Conservation (phyloP, 2,797 vertebrate genomes). For the Siniperca scherzeri region DNA sequence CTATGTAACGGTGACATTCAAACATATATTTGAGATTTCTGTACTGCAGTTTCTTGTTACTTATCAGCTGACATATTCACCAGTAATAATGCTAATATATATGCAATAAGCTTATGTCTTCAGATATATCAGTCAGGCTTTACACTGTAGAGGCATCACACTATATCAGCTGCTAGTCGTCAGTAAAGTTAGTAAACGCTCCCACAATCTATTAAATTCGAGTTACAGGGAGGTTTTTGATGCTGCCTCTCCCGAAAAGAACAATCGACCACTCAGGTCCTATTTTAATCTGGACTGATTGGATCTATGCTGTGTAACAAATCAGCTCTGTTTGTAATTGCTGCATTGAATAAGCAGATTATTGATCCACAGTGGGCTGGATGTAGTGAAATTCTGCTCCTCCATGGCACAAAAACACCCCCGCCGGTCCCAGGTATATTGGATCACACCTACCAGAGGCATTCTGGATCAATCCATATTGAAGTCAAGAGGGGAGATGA, state of each 20-base stretch:
- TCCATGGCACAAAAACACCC: slow-evolving; percentile 35
- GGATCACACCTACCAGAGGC: slow-evolving; percentile 55
- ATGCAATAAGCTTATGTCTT: neutral
- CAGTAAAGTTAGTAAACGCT: neutral
- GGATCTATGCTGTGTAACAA: slow-evolving; percentile 67
- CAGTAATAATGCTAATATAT: neutral
- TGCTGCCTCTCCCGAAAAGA: slow-evolving; percentile 23
- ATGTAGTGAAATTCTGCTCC: slow-evolving; percentile 49
- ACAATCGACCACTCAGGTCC: slow-evolving; percentile 48
- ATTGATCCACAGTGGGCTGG: slow-evolving; percentile 68
- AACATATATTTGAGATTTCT: neutral
- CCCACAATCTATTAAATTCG: neutral
- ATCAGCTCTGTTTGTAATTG: slow-evolving; percentile 78
- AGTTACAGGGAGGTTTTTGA: slow-evolving; percentile 25
- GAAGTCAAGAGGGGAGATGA: slow-evolving; percentile 59
- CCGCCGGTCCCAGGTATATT: slow-evolving; percentile 48
- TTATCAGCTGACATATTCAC: neutral
- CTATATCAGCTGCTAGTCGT: slow-evolving; percentile 2
- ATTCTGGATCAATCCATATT: slow-evolving; percentile 64
- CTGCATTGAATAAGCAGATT: slow-evolving; percentile 75
- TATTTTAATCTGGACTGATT: slow-evolving; percentile 71
- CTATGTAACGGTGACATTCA: neutral
- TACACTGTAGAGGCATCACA: neutral
- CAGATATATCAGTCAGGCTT: neutral
- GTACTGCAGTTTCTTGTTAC: neutral